Evolutionary conservation across 2,888 invertebrate species (phyloP).

Genomic region (Cataglyphis cursor): DNA sequence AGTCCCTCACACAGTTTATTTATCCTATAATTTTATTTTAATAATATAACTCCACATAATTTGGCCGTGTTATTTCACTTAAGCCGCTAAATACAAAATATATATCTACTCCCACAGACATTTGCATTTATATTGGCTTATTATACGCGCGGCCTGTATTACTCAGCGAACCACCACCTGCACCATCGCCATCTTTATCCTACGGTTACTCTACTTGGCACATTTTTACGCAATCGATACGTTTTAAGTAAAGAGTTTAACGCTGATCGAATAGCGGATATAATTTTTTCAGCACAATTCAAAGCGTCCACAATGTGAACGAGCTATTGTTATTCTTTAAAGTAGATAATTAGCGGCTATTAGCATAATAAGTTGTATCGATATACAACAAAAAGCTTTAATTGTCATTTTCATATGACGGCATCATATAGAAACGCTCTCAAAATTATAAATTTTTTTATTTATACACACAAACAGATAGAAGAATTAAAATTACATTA

Average conservation of each 20-base stretch:
- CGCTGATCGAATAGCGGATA: constrained; percentile 25
- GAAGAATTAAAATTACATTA: not conserved
- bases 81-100: constrained; percentile 74
- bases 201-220: constrained; percentile 50
- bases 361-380: not conserved
- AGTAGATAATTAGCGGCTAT: not conserved
- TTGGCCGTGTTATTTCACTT: constrained; percentile 73
- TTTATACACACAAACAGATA: not conserved
- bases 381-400: not conserved
- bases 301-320: not conserved
- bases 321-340: constrained; percentile 6
- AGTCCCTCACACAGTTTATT: constrained; percentile 26
- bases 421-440: not conserved
- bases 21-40: constrained; percentile 44
- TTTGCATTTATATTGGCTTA: constrained; percentile 78
- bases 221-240: constrained; percentile 52
- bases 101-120: constrained; percentile 63
- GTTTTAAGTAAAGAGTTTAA: constrained; percentile 34
- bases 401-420: not conserved
- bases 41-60: constrained; percentile 65
- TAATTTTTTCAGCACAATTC: constrained; percentile 22
- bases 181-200: constrained; percentile 37
- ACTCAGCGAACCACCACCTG: constrained; percentile 57
- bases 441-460: not conserved
- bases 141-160: constrained; percentile 70